phyloP scores from a whole-genome alignment of 2,113 vertebrate genomes.

The Prinia subflava region DNA sequence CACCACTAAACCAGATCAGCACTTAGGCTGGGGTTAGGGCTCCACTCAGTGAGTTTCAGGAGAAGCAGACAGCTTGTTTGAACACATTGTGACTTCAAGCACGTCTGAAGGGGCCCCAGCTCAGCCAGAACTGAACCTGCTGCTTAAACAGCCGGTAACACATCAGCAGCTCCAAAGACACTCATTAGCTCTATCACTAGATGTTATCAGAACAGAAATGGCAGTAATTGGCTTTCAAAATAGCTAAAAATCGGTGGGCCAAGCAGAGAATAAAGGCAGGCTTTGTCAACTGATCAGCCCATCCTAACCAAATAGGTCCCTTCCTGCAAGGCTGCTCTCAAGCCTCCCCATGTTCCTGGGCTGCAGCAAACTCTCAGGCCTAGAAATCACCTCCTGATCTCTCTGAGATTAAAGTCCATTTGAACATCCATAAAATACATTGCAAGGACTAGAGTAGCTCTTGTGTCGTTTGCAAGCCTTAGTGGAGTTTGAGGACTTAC shows the following conservation, averaged over 20 bases:
- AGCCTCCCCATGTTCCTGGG: fast-evolving
- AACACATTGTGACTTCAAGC: not conserved
- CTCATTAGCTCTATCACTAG: not conserved
- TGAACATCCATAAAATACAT: not conserved
- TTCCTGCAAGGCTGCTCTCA: not conserved
- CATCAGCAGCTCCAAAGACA: not conserved
- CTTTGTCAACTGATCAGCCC: not conserved
- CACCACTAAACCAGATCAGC: not conserved
- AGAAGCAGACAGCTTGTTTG: not conserved
- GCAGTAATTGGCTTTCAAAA: not conserved
- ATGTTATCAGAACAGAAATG: not conserved
- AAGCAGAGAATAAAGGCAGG: not conserved
- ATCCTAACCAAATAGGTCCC: not conserved
- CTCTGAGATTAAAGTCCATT: not conserved
- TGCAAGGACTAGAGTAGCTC: not conserved
- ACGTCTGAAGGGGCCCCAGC: not conserved
- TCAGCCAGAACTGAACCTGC: not conserved
- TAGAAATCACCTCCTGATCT: not conserved
- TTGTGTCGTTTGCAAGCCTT: fast-evolving
- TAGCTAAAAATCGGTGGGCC: not conserved
- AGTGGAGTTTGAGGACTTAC: not conserved
- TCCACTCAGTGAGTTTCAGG: not conserved
- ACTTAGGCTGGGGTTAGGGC: not conserved
- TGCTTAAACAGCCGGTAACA: not conserved
- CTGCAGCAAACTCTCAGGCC: not conserved